Evolutionary conservation across 2,888 invertebrate species (phyloP), one percentile per base, ranked within the genome.

Genomic region (Ischnura elegans): DNA sequence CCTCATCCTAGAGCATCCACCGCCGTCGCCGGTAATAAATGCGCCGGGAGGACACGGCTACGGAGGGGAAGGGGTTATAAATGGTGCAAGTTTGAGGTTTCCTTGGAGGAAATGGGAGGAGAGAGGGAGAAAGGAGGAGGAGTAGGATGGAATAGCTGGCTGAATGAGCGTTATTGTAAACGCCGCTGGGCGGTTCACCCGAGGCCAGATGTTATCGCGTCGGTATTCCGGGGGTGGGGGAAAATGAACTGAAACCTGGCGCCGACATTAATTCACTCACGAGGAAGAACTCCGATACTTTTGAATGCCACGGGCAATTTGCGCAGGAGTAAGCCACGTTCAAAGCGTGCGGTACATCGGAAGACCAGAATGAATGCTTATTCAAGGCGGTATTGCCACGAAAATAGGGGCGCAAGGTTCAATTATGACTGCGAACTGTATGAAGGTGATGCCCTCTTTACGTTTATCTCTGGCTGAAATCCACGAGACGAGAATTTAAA

Each of bases 111-210:
- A 36, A 76, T 61, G 61, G 43, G 43, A 43, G 90, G 43, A 66
- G 90, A n/a, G 61, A n/a, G n/a, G n/a, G n/a, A n/a, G n/a, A n/a
- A n/a, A n/a, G n/a, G n/a, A n/a, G n/a, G n/a, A n/a, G n/a, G n/a
- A n/a, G n/a, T n/a, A n/a, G n/a, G n/a, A n/a, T n/a, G 43, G 66
- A 19, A 61, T 90, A 36, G 43, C 29, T 43, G 61, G 25, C 45
- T n/a, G 90, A 19, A 42, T n/a, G 86, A 45, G 86, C 51, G 51
- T 51, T 42, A 43, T 43, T 55, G 90, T 55, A 61, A 87, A 90
- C 51, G 55, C 6, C 16, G 42, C 55, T 19, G 36, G 87, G 29
- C 42, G 87, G 61, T 61, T 61, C n/a, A 6, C n/a, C 61, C n/a
- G 61, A 6, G 61, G 61, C n/a, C n/a, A 61, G n/a, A 61, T 61